phyloP scores from a whole-genome alignment of 2,888 invertebrate species.

The Hypsopygia costalis region DNA sequence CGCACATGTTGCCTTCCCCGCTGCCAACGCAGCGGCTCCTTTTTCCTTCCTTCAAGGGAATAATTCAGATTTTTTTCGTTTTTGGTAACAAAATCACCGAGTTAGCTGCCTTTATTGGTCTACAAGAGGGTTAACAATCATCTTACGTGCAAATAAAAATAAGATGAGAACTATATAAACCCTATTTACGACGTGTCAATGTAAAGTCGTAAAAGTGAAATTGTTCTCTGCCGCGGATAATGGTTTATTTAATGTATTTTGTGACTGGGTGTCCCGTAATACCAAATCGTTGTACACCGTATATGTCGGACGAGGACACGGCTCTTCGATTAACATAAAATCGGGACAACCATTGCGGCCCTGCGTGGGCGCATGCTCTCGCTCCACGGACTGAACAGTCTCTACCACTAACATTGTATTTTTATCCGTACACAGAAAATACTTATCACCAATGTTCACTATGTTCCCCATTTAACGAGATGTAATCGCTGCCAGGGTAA shows the following conservation, averaged over 20 bases:
- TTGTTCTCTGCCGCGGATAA: slow-evolving; percentile 60
- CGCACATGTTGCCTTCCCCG: too few relatives aligned
- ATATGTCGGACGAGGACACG: slow-evolving; percentile 59
- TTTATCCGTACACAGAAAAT: too few relatives aligned
- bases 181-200: slow-evolving; percentile 65
- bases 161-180: slow-evolving; percentile 61
- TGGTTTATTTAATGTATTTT: slow-evolving; percentile 59
- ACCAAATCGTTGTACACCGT: slow-evolving; percentile 48
- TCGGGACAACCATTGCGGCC: slow-evolving; percentile 44
- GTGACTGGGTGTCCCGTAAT: slow-evolving; percentile 47
- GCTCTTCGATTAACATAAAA: slow-evolving; percentile 80
- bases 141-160: slow-evolving; percentile 53
- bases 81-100: too few relatives aligned
- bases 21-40: too few relatives aligned
- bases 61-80: too few relatives aligned
- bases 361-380: slow-evolving; percentile 64
- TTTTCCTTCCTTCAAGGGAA: too few relatives aligned
- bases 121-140: slow-evolving; percentile 21
- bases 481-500: slow-evolving; percentile 20
- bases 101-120: too few relatives aligned
- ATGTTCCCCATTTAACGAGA: slow-evolving; percentile 4
- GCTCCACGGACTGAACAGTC: slow-evolving; percentile 27
- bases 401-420: slow-evolving; percentile 11
- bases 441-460: not conserved
- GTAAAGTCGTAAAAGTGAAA: slow-evolving; percentile 71